phyloP scores from a whole-genome alignment of 2,888 invertebrate species.

The Hirtodrosophila duncani region DNA sequence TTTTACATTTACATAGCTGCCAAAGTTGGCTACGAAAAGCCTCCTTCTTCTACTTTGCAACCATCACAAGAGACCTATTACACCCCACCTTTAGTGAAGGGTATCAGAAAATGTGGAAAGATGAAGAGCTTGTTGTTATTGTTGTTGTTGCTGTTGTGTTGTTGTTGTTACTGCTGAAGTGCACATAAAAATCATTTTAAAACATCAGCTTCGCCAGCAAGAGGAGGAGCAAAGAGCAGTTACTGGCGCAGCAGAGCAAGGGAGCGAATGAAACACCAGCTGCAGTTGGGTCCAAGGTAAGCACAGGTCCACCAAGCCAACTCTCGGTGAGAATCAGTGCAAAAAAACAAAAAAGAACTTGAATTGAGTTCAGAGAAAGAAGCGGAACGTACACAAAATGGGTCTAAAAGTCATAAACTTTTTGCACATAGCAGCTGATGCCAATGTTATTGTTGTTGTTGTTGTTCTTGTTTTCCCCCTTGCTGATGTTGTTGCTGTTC shows the following conservation, averaged over 20 bases:
- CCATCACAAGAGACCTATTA: too few species aligned
- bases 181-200: constrained; percentile 72
- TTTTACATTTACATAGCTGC: too few species aligned
- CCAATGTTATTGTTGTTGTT: constrained; percentile 32
- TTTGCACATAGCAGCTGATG: constrained; percentile 67
- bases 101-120: constrained; percentile 21
- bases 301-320: too few species aligned
- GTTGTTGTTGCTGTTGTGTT: constrained; percentile 19
- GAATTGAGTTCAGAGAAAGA: constrained; percentile 52
- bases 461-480: constrained; percentile 21
- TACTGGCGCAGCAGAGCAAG: neutral
- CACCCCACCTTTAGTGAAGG: too few species aligned
- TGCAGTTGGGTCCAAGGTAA: constrained; percentile 42
- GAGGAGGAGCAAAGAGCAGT: constrained; percentile 8
- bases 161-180: constrained; percentile 44
- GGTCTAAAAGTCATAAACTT: constrained; percentile 74
- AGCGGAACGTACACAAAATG: constrained; percentile 57
- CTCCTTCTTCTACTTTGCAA: too few species aligned
- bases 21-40: too few species aligned
- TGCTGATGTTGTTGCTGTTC: constrained; percentile 43
- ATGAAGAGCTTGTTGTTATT: constrained; percentile 7
- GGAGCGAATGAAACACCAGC: constrained; percentile 9
- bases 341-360: constrained; percentile 20
- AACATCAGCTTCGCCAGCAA: constrained; percentile 49
- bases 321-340: constrained; percentile 49